A percentile compares a stretch with the other conserved stretches of the same genome.
phyloP scores from a whole-genome alignment of 2,888 invertebrate species.

The Lymantria dispar region DNA sequence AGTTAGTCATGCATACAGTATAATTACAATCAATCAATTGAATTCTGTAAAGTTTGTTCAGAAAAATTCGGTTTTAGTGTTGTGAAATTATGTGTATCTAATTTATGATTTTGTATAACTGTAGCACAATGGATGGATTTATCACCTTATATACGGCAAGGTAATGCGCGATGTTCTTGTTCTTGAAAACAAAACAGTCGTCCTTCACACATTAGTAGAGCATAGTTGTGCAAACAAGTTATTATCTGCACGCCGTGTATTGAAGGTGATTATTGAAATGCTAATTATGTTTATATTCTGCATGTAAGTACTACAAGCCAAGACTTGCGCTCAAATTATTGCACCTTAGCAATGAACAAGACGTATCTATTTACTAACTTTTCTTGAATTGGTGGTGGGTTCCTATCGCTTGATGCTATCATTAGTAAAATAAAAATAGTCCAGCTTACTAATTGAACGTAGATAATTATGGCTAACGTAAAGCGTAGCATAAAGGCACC shows the following conservation, averaged over 20 bases:
- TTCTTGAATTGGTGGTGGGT: slow-evolving; percentile 63
- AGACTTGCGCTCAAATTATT: slow-evolving; percentile 43
- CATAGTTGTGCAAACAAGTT: slow-evolving; percentile 74
- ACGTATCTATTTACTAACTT: slow-evolving; percentile 48
- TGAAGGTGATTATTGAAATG: slow-evolving; percentile 73
- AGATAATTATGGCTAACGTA: slow-evolving; percentile 67
- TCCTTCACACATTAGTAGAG: slow-evolving; percentile 77
- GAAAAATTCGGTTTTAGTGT: slow-evolving; percentile 2
- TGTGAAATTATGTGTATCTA: slow-evolving; percentile 23
- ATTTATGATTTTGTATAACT: slow-evolving; percentile 32
- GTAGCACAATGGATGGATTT: slow-evolving; percentile 45
- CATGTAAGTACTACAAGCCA: slow-evolving; percentile 65
- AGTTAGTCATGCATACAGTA: too few species aligned
- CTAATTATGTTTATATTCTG: slow-evolving; percentile 64
- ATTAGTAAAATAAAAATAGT: slow-evolving; percentile 35
- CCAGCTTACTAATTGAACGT: slow-evolving; percentile 60
- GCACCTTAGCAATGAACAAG: slow-evolving; percentile 37
- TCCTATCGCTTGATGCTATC: slow-evolving; percentile 49
- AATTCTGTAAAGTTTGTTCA: not conserved
- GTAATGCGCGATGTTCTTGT: slow-evolving; percentile 66
- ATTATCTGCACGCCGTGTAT: slow-evolving; percentile 65
- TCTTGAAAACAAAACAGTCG: slow-evolving; percentile 70
- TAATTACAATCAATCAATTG: too few species aligned
- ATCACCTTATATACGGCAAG: slow-evolving; percentile 55
- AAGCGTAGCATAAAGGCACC: slow-evolving; percentile 63